Conservation (phyloP, 2,113 vertebrate genomes). For the Phyllostomus discolor region DNA sequence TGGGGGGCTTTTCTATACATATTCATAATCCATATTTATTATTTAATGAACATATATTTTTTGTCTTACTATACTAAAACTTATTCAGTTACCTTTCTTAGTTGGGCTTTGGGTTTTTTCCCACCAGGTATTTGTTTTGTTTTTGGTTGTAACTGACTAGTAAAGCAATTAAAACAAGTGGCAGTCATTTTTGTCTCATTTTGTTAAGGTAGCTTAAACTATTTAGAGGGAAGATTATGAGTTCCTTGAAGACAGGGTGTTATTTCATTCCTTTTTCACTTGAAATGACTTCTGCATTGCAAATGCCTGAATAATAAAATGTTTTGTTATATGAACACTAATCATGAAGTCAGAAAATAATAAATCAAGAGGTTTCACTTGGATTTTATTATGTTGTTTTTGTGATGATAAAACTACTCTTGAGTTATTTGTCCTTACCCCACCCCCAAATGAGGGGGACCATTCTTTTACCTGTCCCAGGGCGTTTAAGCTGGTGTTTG, state of each 20-base stretch:
- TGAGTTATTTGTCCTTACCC: background rate
- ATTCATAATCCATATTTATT: background rate
- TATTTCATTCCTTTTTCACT: background rate
- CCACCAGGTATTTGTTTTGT: background rate
- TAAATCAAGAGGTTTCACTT: background rate
- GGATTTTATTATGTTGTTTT: slow-evolving; percentile 60
- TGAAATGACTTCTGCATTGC: background rate
- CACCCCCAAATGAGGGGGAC: background rate
- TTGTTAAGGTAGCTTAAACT: background rate
- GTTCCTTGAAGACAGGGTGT: background rate
- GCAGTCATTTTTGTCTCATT: background rate
- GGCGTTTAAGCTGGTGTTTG: slow-evolving; percentile 15
- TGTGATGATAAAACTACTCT: slow-evolving; percentile 49
- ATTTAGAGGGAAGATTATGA: background rate
- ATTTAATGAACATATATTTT: background rate
- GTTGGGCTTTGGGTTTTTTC: background rate
- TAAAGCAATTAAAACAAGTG: background rate
- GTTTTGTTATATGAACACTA: background rate
- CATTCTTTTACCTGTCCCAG: slow-evolving; percentile 14
- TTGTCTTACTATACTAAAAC: background rate
- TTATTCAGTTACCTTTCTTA: background rate
- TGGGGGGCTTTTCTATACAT: background rate
- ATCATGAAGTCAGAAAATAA: slow-evolving; percentile 62
- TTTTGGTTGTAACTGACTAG: background rate
- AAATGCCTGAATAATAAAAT: background rate